These are phyloP conservation scores for Sebastes hopkinsi DNA, from an alignment of 2,797 vertebrate genomes.

Conservation along the genomic window DNA sequence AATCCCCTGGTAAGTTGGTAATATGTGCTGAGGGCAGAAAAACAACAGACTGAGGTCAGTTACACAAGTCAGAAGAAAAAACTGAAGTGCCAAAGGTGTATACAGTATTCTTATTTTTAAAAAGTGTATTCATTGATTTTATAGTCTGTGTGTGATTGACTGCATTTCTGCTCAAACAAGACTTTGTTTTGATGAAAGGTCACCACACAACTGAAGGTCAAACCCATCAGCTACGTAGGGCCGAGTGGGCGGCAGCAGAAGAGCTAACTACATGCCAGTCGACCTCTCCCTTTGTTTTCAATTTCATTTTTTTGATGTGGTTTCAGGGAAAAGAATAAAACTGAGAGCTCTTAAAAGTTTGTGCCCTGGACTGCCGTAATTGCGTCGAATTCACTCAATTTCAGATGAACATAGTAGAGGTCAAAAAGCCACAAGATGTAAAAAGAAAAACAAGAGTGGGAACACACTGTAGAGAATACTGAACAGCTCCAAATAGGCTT, in stretches of 20 bases:
- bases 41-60: neutral
- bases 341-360: neutral
- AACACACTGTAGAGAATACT: neutral
- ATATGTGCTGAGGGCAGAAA: neutral
- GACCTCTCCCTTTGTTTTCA: neutral
- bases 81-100: neutral
- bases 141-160: neutral
- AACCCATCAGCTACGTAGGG: constrained; percentile 3
- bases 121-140: neutral
- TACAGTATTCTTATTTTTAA: neutral
- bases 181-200: constrained; percentile 33
- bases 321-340: constrained; percentile 2
- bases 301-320: neutral
- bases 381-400: neutral
- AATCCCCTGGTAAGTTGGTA: neutral
- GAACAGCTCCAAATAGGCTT: neutral
- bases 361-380: neutral
- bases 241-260: constrained; percentile 35
- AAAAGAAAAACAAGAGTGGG: neutral
- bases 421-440: neutral
- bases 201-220: constrained; percentile 25
- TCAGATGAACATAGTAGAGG: neutral
- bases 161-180: neutral
- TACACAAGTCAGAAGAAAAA: neutral
- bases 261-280: neutral